Conservation (phyloP, 1,140 invertebrate species). For the Apis florea region DNA sequence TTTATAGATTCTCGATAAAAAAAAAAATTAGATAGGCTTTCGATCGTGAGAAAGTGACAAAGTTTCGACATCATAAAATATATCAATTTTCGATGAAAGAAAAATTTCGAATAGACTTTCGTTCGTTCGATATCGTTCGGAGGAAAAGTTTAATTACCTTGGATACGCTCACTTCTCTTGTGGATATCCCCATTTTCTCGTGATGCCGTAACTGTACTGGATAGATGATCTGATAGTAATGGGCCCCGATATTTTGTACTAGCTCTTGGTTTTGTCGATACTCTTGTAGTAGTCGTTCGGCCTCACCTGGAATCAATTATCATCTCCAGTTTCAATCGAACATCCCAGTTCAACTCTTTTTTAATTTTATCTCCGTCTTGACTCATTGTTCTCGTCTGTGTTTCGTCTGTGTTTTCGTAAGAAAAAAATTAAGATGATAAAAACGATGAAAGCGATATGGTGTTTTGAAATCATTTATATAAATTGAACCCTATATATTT, state of each 20-base stretch:
- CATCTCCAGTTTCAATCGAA: conserved; percentile 53
- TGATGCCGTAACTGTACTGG: conserved; percentile 95
- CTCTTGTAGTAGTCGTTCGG: conserved; percentile 92
- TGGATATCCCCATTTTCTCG: conserved; percentile 97
- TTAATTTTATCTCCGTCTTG: conserved; percentile 30
- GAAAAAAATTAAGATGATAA: too few relatives aligned
- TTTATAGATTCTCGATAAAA: too few relatives aligned
- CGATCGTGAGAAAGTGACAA: too few relatives aligned
- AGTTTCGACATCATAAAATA: too few relatives aligned
- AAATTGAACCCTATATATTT: too few relatives aligned
- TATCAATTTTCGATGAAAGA: too few relatives aligned
- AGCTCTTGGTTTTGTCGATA: conserved; percentile 95
- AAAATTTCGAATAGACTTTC: too few relatives aligned
- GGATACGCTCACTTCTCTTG: conserved; percentile 89
- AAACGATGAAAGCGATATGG: too few relatives aligned
- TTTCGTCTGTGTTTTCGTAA: background rate
- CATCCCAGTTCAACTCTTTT: conserved; percentile 36
- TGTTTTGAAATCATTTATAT: too few relatives aligned
- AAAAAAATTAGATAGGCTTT: too few relatives aligned
- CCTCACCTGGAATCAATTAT: conserved; percentile 86
- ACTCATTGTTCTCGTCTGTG: background rate
- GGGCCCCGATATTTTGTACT: conserved; percentile 92
- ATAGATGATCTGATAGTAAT: conserved; percentile 97
- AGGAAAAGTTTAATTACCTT: conserved; percentile 83
- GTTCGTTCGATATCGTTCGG: too few relatives aligned